Evolutionary conservation across 2,888 invertebrate genomes (phyloP), one percentile per base, ranked within the genome.

Genomic region (Thecocarcelia acutangulata): DNA sequence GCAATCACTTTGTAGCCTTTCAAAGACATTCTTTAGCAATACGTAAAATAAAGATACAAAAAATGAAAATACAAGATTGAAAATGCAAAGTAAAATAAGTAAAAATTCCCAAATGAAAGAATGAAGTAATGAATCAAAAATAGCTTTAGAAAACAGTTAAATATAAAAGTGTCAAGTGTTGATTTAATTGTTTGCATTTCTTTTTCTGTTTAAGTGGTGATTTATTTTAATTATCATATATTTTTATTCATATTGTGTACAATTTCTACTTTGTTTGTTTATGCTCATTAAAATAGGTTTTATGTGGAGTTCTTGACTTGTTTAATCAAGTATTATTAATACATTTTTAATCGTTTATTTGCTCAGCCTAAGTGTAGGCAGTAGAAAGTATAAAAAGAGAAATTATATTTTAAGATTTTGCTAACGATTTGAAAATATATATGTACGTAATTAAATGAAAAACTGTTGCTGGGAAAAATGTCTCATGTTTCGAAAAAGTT

Each of bases 151-250:
- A 40, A 52, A 6, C 21, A 44, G n/a, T 46, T 40, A 44, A 68
- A 28, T 24, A 15, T 61, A 64, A 70, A 70, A 58, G 50, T 70
- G 78, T 78, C 82, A 75, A 82, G 82, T 82, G 82, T 78, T 70
- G 64, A 72, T 82, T 82, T 66, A 82, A 70, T 61, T 74, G 82
- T 75, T 78, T 78, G 69, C 70, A 17, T 78, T 74, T 46, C 54
- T 59, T n/a, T 48, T 24, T 33, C 33, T 33, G 33, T 33, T 46
- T 48, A 78, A 82, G 81, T 78, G 69, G 78, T 82, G 82, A 78
- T 82, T 78, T 69, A 56, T 69, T 73, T 75, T 78, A 78, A 82
- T 82, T 82, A 78, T 66, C 8, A 33, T 9, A 8, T 82, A 66
- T 66, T 81, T 76, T 46, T 58, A 66, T 74, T 70, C 50, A 50